phyloP scores from a whole-genome alignment of 2,888 invertebrate species.

The Brachynemurus nebulosus region DNA sequence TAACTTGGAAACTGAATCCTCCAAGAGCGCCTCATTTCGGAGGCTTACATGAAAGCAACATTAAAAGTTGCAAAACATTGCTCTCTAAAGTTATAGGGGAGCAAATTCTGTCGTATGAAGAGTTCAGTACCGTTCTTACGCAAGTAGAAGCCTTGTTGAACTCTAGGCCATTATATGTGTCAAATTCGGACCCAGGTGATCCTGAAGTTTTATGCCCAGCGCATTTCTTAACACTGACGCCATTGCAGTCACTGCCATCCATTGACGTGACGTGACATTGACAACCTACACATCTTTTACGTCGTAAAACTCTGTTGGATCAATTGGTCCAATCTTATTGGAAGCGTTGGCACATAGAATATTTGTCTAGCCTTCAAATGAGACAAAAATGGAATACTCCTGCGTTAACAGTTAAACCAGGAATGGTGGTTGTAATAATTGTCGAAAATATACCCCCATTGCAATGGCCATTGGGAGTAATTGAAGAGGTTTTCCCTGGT shows the following conservation, averaged over 20 bases:
- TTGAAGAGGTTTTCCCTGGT: slow-evolving; percentile 9
- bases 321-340: slow-evolving; percentile 6
- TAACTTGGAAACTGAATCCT: slow-evolving; percentile 11
- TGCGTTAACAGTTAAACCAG: not conserved
- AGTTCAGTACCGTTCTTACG: not conserved
- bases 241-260: slow-evolving; percentile 5
- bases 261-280: not conserved
- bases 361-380: not conserved
- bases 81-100: not conserved
- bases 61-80: not conserved
- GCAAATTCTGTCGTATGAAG: slow-evolving; percentile 1
- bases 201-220: slow-evolving; percentile 10
- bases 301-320: not conserved
- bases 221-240: slow-evolving; percentile 11
- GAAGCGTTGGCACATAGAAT: slow-evolving; percentile 8
- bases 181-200: slow-evolving; percentile 10
- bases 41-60: not conserved
- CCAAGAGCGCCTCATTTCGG: not conserved
- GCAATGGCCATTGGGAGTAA: slow-evolving; percentile 2
- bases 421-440: not conserved
- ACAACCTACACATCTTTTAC: not conserved
- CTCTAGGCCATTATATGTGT: slow-evolving; percentile 12
- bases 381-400: not conserved
- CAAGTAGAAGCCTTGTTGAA: slow-evolving; percentile 14
- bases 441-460: slow-evolving; percentile 3